Conservation (phyloP, 2,113 vertebrate genomes). For the Alouatta palliata region DNA sequence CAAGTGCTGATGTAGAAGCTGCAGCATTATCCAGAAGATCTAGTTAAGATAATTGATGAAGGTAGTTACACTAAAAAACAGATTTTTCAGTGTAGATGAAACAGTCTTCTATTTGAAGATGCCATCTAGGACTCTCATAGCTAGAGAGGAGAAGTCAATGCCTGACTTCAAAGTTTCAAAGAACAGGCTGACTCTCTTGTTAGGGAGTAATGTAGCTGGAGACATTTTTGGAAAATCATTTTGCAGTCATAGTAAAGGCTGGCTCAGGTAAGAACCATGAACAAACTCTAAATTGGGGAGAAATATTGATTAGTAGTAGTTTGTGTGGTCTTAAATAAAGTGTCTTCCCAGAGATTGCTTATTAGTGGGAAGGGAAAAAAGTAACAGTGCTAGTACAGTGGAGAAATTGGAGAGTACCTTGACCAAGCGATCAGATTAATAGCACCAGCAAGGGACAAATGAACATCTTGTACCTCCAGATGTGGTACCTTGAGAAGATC, state of each 20-base stretch:
- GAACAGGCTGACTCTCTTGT: neutral
- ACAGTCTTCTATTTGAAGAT: neutral
- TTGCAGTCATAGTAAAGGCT: neutral
- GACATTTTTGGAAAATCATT: neutral
- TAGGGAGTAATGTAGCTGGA: neutral
- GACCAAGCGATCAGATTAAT: neutral
- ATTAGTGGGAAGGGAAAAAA: neutral
- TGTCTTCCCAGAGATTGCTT: neutral
- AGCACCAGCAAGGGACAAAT: neutral
- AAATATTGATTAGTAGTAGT: constrained; percentile 37
- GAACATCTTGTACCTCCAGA: neutral
- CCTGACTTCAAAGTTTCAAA: neutral
- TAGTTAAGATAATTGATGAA: neutral
- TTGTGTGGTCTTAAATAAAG: neutral
- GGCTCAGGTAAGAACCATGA: neutral
- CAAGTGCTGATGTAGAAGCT: neutral
- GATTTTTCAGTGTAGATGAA: neutral
- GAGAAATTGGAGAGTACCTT: constrained; percentile 25
- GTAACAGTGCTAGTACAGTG: neutral
- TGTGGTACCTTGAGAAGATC: neutral
- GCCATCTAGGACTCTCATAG: neutral
- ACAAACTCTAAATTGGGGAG: constrained; percentile 14
- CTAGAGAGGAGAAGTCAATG: neutral
- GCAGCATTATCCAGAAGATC: neutral
- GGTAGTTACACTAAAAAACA: neutral